phyloP scores from a whole-genome alignment of 2,797 vertebrate genomes.

The Acestrorhynchus altus region DNA sequence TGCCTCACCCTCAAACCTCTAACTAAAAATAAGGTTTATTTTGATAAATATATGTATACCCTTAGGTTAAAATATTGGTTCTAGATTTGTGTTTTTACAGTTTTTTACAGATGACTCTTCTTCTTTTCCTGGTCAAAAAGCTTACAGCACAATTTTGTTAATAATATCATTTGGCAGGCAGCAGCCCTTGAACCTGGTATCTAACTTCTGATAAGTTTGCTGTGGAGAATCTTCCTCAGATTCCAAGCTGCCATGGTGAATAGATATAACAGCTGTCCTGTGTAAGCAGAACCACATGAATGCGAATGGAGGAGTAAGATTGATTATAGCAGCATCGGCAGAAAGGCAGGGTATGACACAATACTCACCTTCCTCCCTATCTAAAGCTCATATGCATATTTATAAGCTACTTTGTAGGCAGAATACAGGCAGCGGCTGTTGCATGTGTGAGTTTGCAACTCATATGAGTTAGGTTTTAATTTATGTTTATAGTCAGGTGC shows the following conservation, averaged over 20 bases:
- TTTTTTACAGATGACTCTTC: not conserved
- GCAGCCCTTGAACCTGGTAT: not conserved
- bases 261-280: constrained; percentile 10
- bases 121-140: not conserved
- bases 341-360: constrained; percentile 7
- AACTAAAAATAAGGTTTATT: not conserved
- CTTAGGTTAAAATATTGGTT: not conserved
- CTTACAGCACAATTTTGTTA: not conserved
- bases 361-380: not conserved
- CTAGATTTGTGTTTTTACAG: not conserved
- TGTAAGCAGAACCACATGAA: constrained; percentile 1
- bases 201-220: not conserved
- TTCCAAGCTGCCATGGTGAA: not conserved
- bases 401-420: not conserved
- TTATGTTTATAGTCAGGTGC: not conserved
- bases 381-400: constrained; percentile 5
- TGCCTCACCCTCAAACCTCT: no score
- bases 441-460: not conserved
- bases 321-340: constrained; percentile 3
- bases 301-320: not conserved
- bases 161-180: not conserved
- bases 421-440: not conserved
- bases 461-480: no score
- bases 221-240: not conserved
- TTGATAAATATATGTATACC: not conserved